phyloP scores from a whole-genome alignment of 2,888 invertebrate species.

The Polymixis lichenea region DNA sequence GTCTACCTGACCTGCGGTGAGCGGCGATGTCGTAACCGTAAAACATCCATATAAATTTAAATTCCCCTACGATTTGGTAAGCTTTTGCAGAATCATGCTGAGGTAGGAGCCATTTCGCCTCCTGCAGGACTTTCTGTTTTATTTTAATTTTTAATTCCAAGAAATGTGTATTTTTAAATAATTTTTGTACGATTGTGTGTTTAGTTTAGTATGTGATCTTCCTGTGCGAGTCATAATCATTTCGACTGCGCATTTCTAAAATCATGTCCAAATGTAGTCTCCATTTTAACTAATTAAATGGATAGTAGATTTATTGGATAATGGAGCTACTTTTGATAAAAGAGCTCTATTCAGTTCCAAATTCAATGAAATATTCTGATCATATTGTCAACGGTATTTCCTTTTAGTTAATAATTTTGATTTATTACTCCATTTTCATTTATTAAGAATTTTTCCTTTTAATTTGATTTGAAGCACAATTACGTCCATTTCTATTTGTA shows the following conservation, averaged over 20 bases:
- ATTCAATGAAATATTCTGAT: constrained; percentile 42
- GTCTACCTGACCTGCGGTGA: constrained; percentile 59
- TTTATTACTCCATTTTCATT: constrained; percentile 20
- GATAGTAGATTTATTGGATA: constrained; percentile 27
- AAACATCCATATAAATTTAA: constrained; percentile 60
- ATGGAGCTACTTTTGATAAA: constrained; percentile 45
- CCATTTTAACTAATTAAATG: constrained; percentile 39
- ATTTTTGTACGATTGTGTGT: too few species aligned
- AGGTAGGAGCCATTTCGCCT: too few species aligned
- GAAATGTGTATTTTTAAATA: too few species aligned
- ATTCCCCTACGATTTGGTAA: constrained; percentile 47
- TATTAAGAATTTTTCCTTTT: constrained; percentile 27
- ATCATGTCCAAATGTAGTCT: constrained; percentile 30
- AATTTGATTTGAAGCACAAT: constrained; percentile 30
- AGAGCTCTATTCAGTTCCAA: constrained; percentile 37
- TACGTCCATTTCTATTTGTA: constrained; percentile 25
- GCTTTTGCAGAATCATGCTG: too few species aligned
- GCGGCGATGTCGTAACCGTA: constrained; percentile 53
- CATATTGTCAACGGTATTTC: constrained; percentile 42
- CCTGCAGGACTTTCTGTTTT: too few species aligned
- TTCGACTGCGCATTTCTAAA: constrained; percentile 43
- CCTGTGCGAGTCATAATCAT: too few species aligned
- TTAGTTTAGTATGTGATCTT: too few species aligned
- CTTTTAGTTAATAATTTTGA: constrained; percentile 28
- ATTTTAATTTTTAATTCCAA: too few species aligned